Evolutionary conservation across 1,140 invertebrate species (phyloP).

Genomic region (Saccostrea echinata): DNA sequence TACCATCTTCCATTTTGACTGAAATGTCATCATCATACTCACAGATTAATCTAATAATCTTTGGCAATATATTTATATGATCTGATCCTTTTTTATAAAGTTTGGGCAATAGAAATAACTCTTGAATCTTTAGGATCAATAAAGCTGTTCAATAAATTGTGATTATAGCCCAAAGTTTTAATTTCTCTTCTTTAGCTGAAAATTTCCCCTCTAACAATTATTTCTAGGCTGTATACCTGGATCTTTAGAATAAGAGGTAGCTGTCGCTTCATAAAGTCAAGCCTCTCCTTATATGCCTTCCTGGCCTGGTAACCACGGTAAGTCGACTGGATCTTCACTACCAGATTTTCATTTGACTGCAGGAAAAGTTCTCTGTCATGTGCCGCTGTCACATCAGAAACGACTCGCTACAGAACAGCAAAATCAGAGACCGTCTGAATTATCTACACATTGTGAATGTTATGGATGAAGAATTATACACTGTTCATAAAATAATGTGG

Average conservation of each 20-base stretch:
- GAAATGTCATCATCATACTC: conserved; percentile 59
- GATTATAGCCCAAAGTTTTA: no score
- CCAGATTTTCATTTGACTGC: conserved; percentile 77
- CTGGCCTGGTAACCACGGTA: conserved; percentile 85
- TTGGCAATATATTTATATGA: no score
- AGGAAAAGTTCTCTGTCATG: conserved; percentile 76
- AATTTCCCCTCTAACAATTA: no score
- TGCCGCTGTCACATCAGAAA: conserved; percentile 77
- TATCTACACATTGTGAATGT: not conserved
- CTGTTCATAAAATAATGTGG: no score
- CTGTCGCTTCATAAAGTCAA: conserved; percentile 82
- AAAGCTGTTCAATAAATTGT: no score
- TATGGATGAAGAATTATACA: no score
- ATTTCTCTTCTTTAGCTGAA: no score
- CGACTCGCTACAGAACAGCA: conserved; percentile 65
- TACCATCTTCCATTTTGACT: conserved; percentile 86
- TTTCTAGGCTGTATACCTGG: conserved; percentile 72
- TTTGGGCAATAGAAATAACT: no score
- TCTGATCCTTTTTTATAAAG: no score
- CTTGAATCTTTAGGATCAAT: no score
- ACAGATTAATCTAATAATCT: no score
- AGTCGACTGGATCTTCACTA: conserved; percentile 83
- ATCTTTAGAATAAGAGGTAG: conserved; percentile 83
- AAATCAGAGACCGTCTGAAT: not conserved
- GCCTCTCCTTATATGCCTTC: conserved; percentile 81